Evolutionary conservation across 2,797 vertebrate genomes (phyloP).

Genomic region (Schizopygopsis pylzovi): DNA sequence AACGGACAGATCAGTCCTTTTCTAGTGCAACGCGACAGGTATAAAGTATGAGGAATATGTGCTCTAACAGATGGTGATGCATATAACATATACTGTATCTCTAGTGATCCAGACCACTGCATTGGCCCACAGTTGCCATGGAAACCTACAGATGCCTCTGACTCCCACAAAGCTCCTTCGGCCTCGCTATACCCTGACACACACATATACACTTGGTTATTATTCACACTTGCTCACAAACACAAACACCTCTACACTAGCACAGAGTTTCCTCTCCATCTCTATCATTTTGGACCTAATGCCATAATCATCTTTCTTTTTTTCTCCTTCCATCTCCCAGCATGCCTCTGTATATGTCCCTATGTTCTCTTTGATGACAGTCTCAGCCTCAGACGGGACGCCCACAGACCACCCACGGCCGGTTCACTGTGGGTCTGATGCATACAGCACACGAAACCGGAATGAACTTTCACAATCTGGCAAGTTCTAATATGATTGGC

Average conservation of each 20-base stretch:
- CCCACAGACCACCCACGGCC: conserved; percentile 21
- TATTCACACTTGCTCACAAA: conserved; percentile 20
- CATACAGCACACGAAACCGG: neutral
- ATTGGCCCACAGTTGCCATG: conserved; percentile 60
- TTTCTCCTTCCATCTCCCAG: conserved; percentile 3
- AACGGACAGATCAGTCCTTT: conserved; percentile 38
- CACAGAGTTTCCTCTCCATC: conserved; percentile 39
- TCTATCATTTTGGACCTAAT: conserved; percentile 29
- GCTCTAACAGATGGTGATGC: conserved; percentile 56
- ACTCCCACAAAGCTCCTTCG: conserved; percentile 60
- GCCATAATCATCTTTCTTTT: conserved; percentile 24
- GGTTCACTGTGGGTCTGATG: neutral
- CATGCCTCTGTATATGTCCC: neutral
- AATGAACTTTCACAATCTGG: conserved; percentile 20
- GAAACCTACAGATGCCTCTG: conserved; percentile 62
- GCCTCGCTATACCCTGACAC: conserved; percentile 36
- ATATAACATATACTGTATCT: conserved; percentile 54
- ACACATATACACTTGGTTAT: conserved; percentile 52
- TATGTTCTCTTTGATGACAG: conserved; percentile 31
- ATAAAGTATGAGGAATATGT: conserved; percentile 39
- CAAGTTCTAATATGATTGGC: neutral
- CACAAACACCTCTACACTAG: conserved; percentile 36
- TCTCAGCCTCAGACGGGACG: conserved; percentile 8
- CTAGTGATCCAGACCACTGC: conserved; percentile 54
- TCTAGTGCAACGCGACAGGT: conserved; percentile 28